Percentiles rank a stretch among this genome's conserved stretches.
These are phyloP conservation scores for Cephalopachus bancanus DNA, from an alignment of 2,797 vertebrate species.

Conservation along the genomic window DNA sequence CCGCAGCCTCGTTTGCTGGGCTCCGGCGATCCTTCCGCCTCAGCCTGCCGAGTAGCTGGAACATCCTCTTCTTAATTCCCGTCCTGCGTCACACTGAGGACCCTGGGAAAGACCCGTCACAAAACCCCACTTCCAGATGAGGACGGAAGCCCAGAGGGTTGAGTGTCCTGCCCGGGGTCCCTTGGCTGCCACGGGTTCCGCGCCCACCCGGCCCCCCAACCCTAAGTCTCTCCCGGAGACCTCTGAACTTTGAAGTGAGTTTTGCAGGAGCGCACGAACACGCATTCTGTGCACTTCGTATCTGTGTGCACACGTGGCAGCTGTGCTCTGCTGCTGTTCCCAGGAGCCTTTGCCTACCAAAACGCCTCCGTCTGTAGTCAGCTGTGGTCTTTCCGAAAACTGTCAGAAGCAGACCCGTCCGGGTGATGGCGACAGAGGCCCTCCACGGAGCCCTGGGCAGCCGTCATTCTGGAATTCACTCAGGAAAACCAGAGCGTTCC, in stretches of 20 bases:
- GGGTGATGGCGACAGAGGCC: accelerated
- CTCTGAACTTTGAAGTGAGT: neutral
- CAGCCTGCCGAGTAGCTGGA: too few species aligned
- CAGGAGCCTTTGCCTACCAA: accelerated
- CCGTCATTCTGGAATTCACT: accelerated
- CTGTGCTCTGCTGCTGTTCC: neutral
- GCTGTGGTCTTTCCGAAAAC: neutral
- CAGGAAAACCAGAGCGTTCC: accelerated
- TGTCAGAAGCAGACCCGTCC: neutral
- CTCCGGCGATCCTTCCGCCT: too few species aligned
- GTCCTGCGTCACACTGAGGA: too few species aligned
- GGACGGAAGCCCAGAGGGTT: neutral
- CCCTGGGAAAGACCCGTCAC: too few species aligned
- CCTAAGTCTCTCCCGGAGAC: neutral
- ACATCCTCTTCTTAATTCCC: too few species aligned
- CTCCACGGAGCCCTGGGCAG: accelerated
- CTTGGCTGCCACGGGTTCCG: accelerated
- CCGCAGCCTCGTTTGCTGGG: too few species aligned
- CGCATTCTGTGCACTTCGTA: neutral
- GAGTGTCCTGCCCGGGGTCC: neutral
- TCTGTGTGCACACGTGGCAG: accelerated
- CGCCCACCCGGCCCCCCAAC: too few species aligned
- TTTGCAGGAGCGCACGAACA: accelerated
- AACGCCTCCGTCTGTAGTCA: accelerated
- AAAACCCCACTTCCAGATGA: neutral